Conservation (phyloP, 2,113 vertebrate genomes). For the Oriolus oriolus region DNA sequence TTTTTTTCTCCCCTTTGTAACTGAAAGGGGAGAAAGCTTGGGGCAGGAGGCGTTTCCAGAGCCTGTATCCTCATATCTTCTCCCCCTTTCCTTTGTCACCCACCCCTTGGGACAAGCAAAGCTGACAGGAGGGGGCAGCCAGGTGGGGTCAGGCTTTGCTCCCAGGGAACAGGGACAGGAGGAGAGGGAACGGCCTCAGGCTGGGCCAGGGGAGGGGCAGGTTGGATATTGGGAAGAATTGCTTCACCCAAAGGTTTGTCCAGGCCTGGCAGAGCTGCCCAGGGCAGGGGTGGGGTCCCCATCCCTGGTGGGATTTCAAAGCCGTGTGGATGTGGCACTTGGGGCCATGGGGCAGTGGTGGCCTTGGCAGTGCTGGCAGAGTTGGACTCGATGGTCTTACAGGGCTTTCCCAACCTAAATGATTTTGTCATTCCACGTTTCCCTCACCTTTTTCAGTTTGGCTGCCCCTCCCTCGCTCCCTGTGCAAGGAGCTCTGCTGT, state of each 20-base stretch:
- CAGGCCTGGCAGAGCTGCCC: not conserved
- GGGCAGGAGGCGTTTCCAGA: not conserved
- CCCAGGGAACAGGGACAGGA: not conserved
- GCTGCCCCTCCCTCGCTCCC: not conserved
- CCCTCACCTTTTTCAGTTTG: not conserved
- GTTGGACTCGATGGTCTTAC: not conserved
- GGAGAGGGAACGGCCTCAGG: not conserved
- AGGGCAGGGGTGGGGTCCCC: not conserved
- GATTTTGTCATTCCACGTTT: not conserved
- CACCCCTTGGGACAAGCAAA: not conserved
- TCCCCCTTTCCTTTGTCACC: not conserved
- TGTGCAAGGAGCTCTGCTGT: not conserved
- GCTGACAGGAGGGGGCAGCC: not conserved
- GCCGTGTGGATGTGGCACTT: accelerated
- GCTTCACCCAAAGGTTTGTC: not conserved
- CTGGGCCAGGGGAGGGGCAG: not conserved
- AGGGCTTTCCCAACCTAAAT: not conserved
- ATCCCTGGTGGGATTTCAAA: not conserved
- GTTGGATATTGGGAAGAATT: not conserved
- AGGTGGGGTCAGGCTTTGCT: not conserved
- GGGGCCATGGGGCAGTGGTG: not conserved
- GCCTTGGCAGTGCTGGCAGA: not conserved
- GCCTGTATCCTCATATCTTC: not conserved
- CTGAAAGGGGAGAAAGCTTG: not conserved
- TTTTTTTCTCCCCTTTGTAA: not conserved